Percentiles rank a stretch among this genome's conserved stretches.
phyloP scores from a whole-genome alignment of 2,113 vertebrate species.

The Chauna torquata region DNA sequence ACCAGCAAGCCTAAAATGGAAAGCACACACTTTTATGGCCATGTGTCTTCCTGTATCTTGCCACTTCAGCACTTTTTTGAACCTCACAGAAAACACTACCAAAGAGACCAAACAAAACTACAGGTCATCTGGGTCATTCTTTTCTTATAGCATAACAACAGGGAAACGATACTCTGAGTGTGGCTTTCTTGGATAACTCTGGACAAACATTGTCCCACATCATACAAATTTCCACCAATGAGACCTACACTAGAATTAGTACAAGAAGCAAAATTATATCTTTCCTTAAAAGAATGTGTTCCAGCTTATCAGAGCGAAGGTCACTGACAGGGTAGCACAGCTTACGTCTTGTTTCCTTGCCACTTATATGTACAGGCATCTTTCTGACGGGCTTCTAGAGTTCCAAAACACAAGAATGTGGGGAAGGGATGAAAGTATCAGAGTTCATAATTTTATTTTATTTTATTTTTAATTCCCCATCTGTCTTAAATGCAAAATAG shows the following conservation, averaged over 20 bases:
- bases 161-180: neutral
- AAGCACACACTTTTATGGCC: neutral
- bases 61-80: neutral
- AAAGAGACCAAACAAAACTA: neutral
- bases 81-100: neutral
- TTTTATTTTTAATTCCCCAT: neutral
- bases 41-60: neutral
- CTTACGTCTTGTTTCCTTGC: neutral
- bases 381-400: neutral
- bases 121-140: neutral
- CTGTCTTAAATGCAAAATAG: neutral
- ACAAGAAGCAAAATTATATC: neutral
- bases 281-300: slow-evolving; percentile 22
- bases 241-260: slow-evolving; percentile 6
- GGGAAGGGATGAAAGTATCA: neutral
- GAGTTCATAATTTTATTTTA: neutral
- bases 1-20: neutral
- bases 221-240: neutral
- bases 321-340: neutral
- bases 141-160: neutral
- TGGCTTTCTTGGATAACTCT: neutral
- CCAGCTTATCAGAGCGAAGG: slow-evolving; percentile 18
- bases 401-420: neutral
- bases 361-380: neutral
- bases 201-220: neutral